A percentile compares a stretch with the other conserved stretches of the same genome.
phyloP scores from a whole-genome alignment of 2,797 vertebrate genomes.

The Morus bassanus region DNA sequence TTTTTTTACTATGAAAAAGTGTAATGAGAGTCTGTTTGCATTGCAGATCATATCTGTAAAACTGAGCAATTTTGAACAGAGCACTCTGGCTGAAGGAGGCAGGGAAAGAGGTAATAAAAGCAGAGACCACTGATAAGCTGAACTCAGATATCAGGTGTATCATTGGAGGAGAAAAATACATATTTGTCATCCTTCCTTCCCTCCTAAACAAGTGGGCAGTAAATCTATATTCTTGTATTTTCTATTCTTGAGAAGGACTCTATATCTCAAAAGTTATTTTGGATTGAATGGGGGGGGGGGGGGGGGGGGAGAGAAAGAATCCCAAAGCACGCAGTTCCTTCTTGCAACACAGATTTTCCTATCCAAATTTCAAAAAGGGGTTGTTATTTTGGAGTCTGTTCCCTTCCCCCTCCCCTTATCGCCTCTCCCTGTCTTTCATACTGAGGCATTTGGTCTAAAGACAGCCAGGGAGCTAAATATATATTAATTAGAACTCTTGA shows the following conservation, averaged over 20 bases:
- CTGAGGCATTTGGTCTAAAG: conserved; percentile 75
- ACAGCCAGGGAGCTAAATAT: conserved; percentile 81
- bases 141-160: background rate
- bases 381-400: conserved; percentile 58
- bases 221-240: conserved; percentile 1
- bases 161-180: background rate
- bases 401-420: conserved; percentile 52
- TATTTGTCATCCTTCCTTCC: conserved; percentile 1
- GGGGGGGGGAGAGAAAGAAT: background rate
- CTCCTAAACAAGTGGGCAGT: conserved; percentile 5
- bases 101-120: conserved; percentile 26
- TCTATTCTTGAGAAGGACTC: conserved; percentile 12
- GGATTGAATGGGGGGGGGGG: background rate
- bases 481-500: conserved; percentile 87
- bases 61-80: conserved; percentile 62
- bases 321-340: background rate
- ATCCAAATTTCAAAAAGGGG: conserved; percentile 41
- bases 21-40: conserved; percentile 69
- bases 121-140: conserved; percentile 9
- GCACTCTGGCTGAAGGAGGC: conserved; percentile 17
- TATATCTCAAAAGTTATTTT: conserved; percentile 50
- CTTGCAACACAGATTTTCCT: conserved; percentile 62
- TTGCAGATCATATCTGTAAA: conserved; percentile 65
- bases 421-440: conserved; percentile 66
- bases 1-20: conserved; percentile 44